Evolutionary conservation across 2,113 vertebrate genomes (phyloP).

Genomic region (Steatornis caripensis): DNA sequence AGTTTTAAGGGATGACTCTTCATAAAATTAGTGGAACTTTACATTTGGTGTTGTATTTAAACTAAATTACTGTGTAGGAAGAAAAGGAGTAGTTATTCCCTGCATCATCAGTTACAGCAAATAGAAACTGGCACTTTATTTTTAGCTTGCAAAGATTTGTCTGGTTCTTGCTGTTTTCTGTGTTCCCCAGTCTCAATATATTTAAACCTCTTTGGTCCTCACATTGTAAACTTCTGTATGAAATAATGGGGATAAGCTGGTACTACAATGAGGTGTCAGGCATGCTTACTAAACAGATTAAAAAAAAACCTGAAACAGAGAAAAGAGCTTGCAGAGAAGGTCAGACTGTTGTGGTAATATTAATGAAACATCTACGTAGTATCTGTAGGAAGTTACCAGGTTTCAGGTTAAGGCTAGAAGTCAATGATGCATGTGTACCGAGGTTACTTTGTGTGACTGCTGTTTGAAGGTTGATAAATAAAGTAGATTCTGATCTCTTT

Average conservation of each 20-base stretch:
- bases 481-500: neutral
- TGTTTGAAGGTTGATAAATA: neutral
- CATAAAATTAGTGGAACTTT: neutral
- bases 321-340: neutral
- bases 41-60: neutral
- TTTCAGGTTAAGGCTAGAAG: neutral
- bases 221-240: neutral
- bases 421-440: neutral
- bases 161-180: neutral
- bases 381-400: neutral
- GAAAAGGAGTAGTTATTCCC: neutral
- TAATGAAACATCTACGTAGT: accelerated
- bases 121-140: neutral
- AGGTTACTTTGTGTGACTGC: neutral
- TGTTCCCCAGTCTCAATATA: neutral
- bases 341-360: neutral
- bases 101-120: neutral
- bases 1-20: neutral
- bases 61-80: neutral
- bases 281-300: neutral
- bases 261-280: neutral
- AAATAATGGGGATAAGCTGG: neutral
- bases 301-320: neutral
- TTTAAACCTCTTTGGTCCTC: neutral
- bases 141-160: neutral